These are phyloP conservation scores for Echinometra lucunter DNA, from an alignment of 53 echinoderm and acorn worm species.

Conservation along the genomic window DNA sequence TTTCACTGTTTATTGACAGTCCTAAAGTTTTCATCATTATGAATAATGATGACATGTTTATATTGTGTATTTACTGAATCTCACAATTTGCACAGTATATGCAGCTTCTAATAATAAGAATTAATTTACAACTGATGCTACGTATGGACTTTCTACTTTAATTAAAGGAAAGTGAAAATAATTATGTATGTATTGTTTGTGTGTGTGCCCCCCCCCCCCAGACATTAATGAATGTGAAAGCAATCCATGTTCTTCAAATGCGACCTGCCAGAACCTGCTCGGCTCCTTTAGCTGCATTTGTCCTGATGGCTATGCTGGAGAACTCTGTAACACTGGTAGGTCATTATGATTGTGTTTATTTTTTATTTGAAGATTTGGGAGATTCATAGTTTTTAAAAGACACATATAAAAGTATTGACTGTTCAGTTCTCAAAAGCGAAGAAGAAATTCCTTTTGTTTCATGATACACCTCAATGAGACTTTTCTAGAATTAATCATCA, in stretches of 20 bases:
- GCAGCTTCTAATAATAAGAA: too few species aligned
- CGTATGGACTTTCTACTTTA: too few species aligned
- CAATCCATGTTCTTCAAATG: slow-evolving; percentile 56
- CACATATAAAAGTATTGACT: too few species aligned
- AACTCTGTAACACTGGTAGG: slow-evolving; percentile 73
- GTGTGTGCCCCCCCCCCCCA: too few species aligned
- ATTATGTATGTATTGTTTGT: too few species aligned
- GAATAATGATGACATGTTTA: too few species aligned
- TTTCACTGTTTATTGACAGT: too few species aligned
- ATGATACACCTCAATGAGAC: background rate
- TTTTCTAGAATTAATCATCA: background rate
- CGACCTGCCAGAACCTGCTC: slow-evolving; percentile 60
- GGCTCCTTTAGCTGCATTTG: slow-evolving; percentile 72
- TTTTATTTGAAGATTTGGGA: background rate
- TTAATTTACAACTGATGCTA: too few species aligned
- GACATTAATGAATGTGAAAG: slow-evolving; percentile 69
- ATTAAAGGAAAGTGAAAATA: too few species aligned
- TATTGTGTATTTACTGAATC: too few species aligned
- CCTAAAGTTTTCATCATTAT: too few species aligned
- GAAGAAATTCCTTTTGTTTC: background rate
- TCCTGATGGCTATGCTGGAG: slow-evolving; percentile 72
- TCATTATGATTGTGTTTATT: background rate
- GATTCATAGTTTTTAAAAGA: background rate
- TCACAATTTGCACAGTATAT: too few species aligned
- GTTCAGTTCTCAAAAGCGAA: background rate